Conservation (phyloP, 1,140 invertebrate genomes). For the Drosophila arizonae region DNA sequence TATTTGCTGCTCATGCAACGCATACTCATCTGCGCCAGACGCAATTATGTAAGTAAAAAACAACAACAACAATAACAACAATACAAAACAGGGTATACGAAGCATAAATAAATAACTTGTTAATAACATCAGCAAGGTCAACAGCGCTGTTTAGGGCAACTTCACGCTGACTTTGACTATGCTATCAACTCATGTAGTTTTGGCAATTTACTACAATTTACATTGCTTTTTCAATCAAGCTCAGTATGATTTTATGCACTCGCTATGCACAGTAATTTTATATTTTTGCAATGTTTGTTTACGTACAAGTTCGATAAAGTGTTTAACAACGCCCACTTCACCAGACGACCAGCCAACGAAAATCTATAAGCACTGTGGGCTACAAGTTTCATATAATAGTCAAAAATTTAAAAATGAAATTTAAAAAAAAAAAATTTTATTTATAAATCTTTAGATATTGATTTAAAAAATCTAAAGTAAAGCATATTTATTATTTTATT, state of each 20-base stretch:
- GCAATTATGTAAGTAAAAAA: slow-evolving; percentile 85
- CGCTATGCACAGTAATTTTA: not conserved
- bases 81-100: too few species aligned
- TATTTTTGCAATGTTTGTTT: not conserved
- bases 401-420: too few species aligned
- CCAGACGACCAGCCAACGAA: too few species aligned
- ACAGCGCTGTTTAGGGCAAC: slow-evolving; percentile 34
- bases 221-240: slow-evolving; percentile 21
- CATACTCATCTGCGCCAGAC: slow-evolving; percentile 85
- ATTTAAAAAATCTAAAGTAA: too few species aligned
- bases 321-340: not conserved
- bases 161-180: slow-evolving; percentile 11
- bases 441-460: too few species aligned
- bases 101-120: slow-evolving; percentile 9
- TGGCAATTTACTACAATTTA: slow-evolving; percentile 42
- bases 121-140: slow-evolving; percentile 31
- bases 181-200: not conserved
- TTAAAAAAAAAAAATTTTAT: too few species aligned
- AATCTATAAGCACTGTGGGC: too few species aligned
- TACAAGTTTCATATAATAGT: too few species aligned
- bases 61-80: not conserved
- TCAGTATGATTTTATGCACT: slow-evolving; percentile 5
- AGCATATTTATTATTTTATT: too few species aligned
- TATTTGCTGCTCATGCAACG: slow-evolving; percentile 86
- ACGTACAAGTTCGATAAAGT: not conserved